These are phyloP conservation scores for Myiopsitta monachus DNA, from an alignment of 2,113 vertebrate species.

Conservation along the genomic window DNA sequence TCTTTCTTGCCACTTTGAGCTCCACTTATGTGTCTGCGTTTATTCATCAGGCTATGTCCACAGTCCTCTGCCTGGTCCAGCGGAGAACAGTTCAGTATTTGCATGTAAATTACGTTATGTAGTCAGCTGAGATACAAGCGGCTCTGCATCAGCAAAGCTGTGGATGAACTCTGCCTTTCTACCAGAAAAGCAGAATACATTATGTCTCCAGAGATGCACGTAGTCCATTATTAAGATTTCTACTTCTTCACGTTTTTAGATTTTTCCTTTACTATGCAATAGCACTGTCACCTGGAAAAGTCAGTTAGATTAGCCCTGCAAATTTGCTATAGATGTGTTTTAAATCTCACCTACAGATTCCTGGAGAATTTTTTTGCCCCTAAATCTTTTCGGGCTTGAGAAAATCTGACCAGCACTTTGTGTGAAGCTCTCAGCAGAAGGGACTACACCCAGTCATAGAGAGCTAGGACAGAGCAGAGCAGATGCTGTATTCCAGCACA, in stretches of 20 bases:
- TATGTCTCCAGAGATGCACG: background rate
- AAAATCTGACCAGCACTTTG: background rate
- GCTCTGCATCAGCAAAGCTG: background rate
- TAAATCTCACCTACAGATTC: background rate
- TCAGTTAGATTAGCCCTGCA: background rate
- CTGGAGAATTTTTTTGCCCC: background rate
- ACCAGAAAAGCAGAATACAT: background rate
- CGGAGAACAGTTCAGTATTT: background rate
- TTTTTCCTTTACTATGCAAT: background rate
- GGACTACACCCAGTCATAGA: background rate
- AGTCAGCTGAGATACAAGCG: background rate
- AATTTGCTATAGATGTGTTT: background rate
- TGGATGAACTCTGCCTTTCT: background rate
- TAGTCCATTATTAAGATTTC: background rate
- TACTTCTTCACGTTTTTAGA: background rate
- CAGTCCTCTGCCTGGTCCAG: background rate
- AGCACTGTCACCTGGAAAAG: background rate
- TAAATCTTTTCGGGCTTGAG: background rate
- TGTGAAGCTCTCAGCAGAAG: background rate
- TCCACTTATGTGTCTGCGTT: background rate
- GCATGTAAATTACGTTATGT: background rate
- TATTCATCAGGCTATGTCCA: background rate
- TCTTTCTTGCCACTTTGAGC: background rate
- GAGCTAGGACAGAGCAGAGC: background rate
- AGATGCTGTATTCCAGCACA: background rate